Base-by-base conservation (phyloP, 2,888 invertebrate genomes). In the Limnephilus rhombicus region DNA sequence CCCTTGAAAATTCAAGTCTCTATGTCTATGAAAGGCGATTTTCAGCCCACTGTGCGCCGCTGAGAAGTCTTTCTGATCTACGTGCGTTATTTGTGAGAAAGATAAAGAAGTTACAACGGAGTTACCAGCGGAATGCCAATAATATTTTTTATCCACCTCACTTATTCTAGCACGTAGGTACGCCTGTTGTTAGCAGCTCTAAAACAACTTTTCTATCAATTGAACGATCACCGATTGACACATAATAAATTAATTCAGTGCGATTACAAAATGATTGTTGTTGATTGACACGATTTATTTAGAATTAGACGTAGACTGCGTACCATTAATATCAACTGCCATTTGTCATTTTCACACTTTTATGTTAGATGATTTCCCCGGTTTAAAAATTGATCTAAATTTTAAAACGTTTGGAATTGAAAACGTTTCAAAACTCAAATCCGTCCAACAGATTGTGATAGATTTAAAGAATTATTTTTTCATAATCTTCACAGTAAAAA, bases 151-250 rank as follows among this genome's bases (percentile, higher is more conserved):
- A 68, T 68, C 68, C 68, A 68, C 24, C n/a, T 68, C 24, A 9
- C n/a, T 68, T 68, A 9, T 68, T 68, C 68, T 68, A n/a, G n/a
- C 68, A 68, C 68, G 68, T 68, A 45, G 45, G 45, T 45, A 68
- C n/a, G 9, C 68, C 68, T 0, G 24, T 7, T 68, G 68, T 68
- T n/a, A 0, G 68, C 68, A 68, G n/a, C 5, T 68, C 24, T n/a
- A 68, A 68, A 68, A 68, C 68, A 68, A 68, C 68, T 68, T 68
- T 68, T 68, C 68, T n/a, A 68, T 68, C 68, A 68, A 68, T n/a
- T 68, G 68, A 68, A 68, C n/a, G 68, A 68, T 68, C 68, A n/a
- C 2, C 9, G 68, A 68, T 68, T 68, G 68, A 68, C 68, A 68
- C 68, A n/a, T 24, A 24, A 68, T 68, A 68, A 24, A 68, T 68